phyloP scores from a whole-genome alignment of 2,888 invertebrate genomes.

The Polydrusus pterygomalis region DNA sequence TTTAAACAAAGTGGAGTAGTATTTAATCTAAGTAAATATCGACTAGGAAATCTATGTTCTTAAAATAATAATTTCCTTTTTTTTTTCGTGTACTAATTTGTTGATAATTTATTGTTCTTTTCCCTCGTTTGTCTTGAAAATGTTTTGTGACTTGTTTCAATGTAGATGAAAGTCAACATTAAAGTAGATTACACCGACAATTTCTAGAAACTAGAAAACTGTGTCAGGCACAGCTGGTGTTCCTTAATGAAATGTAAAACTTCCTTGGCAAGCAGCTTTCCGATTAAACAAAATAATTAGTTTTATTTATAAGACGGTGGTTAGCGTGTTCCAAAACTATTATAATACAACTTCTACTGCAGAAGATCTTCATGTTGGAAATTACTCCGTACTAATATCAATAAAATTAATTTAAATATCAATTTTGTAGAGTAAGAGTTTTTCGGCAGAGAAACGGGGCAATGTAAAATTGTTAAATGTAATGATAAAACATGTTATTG shows the following conservation, averaged over 20 bases:
- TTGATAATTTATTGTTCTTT: too few species aligned
- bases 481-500: background rate
- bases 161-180: background rate
- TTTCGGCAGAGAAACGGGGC: too few species aligned
- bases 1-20: too few species aligned
- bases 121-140: too few species aligned
- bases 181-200: too few species aligned
- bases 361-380: conserved; percentile 50
- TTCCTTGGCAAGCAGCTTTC: conserved; percentile 28
- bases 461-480: background rate
- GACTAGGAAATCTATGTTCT: too few species aligned
- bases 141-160: too few species aligned
- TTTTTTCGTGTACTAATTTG: too few species aligned
- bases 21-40: too few species aligned
- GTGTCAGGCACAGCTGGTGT: background rate
- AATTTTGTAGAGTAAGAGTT: too few species aligned
- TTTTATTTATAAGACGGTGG: conserved; percentile 43
- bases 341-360: conserved; percentile 44
- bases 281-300: conserved; percentile 53
- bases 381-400: conserved; percentile 41
- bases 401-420: conserved; percentile 7
- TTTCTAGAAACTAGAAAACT: background rate
- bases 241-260: conserved; percentile 30
- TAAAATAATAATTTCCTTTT: too few species aligned
- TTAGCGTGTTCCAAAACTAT: conserved; percentile 51